Evolutionary conservation across 2,797 vertebrate species (phyloP).

Genomic region (Notolabrus celidotus): DNA sequence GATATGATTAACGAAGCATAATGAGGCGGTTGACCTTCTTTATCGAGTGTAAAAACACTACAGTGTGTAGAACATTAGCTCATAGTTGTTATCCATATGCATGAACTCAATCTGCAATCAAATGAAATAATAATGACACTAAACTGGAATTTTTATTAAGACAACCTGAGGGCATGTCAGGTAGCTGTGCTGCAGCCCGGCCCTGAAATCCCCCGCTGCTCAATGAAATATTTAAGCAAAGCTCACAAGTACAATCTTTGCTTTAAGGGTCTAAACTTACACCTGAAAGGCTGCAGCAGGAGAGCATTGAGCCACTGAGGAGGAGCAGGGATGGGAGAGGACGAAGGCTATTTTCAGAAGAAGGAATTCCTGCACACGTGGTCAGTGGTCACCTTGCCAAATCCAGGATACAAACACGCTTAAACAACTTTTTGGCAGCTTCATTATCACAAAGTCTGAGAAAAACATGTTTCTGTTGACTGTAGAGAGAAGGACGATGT

Average conservation of each 20-base stretch:
- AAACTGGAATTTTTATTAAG: conserved; percentile 1
- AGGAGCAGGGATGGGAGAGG: too few species aligned
- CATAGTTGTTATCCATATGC: neutral
- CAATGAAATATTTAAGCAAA: conserved; percentile 31
- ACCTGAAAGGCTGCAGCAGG: neutral
- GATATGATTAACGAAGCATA: neutral
- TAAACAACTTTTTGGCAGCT: neutral
- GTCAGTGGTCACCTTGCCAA: conserved; percentile 21
- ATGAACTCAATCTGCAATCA: neutral
- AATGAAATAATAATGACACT: conserved; percentile 30
- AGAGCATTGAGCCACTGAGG: neutral
- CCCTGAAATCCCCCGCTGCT: neutral
- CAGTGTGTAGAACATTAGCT: neutral
- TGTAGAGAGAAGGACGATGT: neutral
- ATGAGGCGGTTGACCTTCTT: neutral
- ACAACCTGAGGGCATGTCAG: conserved; percentile 7
- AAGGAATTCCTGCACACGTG: conserved; percentile 24
- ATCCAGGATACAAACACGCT: conserved; percentile 7
- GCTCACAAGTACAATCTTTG: neutral
- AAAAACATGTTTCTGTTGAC: neutral
- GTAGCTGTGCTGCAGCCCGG: neutral
- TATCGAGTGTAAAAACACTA: neutral
- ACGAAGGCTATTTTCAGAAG: conserved; percentile 54
- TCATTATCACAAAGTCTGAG: conserved; percentile 35
- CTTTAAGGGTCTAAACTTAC: neutral